Evolutionary conservation across 2,113 vertebrate species (phyloP).

Genomic region (Ciconia boyciana): DNA sequence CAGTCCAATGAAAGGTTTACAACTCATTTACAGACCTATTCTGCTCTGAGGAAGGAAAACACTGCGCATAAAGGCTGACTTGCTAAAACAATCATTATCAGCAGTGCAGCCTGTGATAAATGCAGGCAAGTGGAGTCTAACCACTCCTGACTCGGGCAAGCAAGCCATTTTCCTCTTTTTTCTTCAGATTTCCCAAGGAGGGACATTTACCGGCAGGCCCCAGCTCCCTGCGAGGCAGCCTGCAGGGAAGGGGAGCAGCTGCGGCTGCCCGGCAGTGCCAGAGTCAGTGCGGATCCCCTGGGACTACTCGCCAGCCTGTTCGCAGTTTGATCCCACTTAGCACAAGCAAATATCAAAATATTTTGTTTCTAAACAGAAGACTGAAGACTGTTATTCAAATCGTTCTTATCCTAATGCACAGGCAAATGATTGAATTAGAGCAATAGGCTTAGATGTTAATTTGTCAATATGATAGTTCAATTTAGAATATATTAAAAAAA

Average conservation of each 20-base stretch:
- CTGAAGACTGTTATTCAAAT: slow-evolving; percentile 31
- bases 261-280: background rate
- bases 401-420: slow-evolving; percentile 55
- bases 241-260: background rate
- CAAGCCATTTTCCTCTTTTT: background rate
- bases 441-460: slow-evolving; percentile 52
- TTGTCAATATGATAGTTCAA: slow-evolving; percentile 1
- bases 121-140: background rate
- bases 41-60: background rate
- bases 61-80: background rate
- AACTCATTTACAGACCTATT: background rate
- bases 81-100: background rate
- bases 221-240: background rate
- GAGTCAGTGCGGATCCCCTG: background rate
- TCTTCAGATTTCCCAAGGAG: background rate
- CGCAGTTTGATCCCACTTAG: background rate
- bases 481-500: background rate
- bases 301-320: background rate
- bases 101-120: background rate
- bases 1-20: background rate
- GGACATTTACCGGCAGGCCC: background rate
- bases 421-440: slow-evolving; percentile 65
- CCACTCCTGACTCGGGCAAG: background rate
- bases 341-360: slow-evolving; percentile 2
- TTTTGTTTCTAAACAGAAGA: slow-evolving; percentile 55